Conservation (phyloP, 37 sponge, comb jelly and placozoan species). For the Theonella swinhoei region DNA sequence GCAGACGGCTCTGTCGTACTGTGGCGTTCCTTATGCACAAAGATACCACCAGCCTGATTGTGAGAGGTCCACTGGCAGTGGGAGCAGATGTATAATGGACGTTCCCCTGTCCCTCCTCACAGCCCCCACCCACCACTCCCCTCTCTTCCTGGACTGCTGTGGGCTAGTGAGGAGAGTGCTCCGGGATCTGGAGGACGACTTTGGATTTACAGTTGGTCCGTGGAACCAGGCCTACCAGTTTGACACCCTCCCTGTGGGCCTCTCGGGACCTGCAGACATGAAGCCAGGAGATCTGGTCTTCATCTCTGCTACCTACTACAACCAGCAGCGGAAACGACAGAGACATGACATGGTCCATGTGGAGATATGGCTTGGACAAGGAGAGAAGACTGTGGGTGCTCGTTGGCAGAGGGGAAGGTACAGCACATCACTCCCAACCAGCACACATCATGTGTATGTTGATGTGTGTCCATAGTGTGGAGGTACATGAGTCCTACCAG, state of each 20-base stretch:
- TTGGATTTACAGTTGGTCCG: constrained; percentile 77
- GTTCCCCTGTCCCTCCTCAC: neutral
- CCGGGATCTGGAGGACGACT: constrained; percentile 68
- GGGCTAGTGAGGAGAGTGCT: constrained; percentile 74
- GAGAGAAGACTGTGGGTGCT: constrained; percentile 81
- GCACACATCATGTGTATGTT: too few species aligned
- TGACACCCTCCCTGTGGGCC: constrained; percentile 74
- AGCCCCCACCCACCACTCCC: constrained; percentile 67
- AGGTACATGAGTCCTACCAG: constrained; percentile 79
- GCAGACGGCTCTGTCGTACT: constrained; percentile 52
- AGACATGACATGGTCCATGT: constrained; percentile 88
- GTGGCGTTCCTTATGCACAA: constrained; percentile 80
- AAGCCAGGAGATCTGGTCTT: constrained; percentile 87
- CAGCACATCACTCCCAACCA: too few species aligned
- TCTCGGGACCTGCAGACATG: constrained; percentile 69
- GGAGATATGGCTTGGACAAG: constrained; percentile 87
- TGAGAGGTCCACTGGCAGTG: neutral
- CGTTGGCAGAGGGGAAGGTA: constrained; percentile 73
- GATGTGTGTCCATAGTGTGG: constrained; percentile 45
- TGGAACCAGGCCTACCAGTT: constrained; percentile 91
- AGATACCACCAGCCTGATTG: constrained; percentile 74
- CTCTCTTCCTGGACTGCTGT: constrained; percentile 88
- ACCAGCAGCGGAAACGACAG: constrained; percentile 62
- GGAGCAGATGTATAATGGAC: too few species aligned
- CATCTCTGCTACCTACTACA: constrained; percentile 68